Evolutionary conservation across 2,797 vertebrate genomes (phyloP).

Genomic region (Eidolon dupreanum): DNA sequence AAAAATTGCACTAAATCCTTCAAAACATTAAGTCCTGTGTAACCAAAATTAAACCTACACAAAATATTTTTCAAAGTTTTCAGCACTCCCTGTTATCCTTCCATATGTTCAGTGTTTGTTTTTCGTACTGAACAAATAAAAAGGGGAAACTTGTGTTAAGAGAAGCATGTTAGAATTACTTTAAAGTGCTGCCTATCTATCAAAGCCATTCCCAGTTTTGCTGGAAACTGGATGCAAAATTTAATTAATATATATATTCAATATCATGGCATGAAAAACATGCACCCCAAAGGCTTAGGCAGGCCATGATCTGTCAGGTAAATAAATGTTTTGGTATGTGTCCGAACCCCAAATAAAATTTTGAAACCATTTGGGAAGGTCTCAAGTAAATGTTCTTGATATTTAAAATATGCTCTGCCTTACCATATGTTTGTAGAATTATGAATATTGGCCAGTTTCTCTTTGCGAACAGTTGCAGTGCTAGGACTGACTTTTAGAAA

Average conservation of each 20-base stretch:
- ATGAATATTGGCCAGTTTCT: conserved; percentile 81
- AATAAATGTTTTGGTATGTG: conserved; percentile 59
- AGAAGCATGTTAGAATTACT: conserved; percentile 42
- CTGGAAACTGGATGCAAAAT: neutral
- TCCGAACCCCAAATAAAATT: conserved; percentile 73
- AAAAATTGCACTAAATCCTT: conserved; percentile 56
- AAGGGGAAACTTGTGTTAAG: conserved; percentile 52
- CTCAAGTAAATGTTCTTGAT: conserved; percentile 78
- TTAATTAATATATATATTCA: conserved; percentile 44
- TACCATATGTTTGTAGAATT: conserved; percentile 80
- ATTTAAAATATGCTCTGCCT: conserved; percentile 79
- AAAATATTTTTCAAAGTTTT: conserved; percentile 79
- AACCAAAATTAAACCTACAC: conserved; percentile 75
- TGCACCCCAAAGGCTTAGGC: neutral
- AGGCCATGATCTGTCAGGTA: conserved; percentile 67
- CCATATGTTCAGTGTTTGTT: conserved; percentile 74
- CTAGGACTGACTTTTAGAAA: conserved; percentile 80
- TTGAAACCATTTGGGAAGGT: conserved; percentile 78
- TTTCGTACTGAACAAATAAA: conserved; percentile 70
- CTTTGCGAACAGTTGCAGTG: conserved; percentile 77
- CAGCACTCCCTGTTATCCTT: conserved; percentile 51
- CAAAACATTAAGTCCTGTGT: conserved; percentile 64
- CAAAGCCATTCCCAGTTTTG: conserved; percentile 13
- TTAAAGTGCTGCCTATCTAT: neutral
- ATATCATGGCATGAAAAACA: neutral